Conservation (phyloP, 2,113 vertebrate species). For the Salvelinus fontinalis region DNA sequence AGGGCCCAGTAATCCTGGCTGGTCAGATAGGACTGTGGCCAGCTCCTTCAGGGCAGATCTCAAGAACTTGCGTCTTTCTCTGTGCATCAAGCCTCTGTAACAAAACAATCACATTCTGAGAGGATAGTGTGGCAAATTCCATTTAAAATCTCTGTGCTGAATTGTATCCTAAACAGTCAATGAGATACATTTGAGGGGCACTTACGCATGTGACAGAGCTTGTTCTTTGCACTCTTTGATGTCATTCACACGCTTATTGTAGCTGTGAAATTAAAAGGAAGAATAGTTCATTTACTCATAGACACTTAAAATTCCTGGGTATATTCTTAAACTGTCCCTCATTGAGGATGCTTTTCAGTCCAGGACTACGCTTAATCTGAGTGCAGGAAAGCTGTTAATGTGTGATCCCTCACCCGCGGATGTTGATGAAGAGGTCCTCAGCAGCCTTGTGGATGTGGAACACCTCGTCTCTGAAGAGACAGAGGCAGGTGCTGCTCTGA, state of each 20-base stretch:
- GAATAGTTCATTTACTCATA: background rate
- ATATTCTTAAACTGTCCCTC: too few relatives aligned
- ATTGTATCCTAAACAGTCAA: too few relatives aligned
- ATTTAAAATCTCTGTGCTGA: background rate
- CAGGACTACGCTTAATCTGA: too few relatives aligned
- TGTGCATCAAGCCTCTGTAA: constrained; percentile 91
- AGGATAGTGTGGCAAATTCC: background rate
- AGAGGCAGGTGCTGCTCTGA: constrained; percentile 97
- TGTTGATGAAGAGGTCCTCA: constrained; percentile 97
- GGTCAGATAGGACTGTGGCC: constrained; percentile 94
- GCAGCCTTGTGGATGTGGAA: constrained; percentile 98
- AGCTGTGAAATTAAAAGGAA: constrained; percentile 72
- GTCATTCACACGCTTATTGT: constrained; percentile 98
- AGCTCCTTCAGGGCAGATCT: constrained; percentile 95
- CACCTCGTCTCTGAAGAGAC: constrained; percentile 95
- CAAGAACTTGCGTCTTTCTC: constrained; percentile 97
- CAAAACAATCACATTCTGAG: background rate
- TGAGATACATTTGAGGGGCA: constrained; percentile 38
- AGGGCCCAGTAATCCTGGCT: constrained; percentile 93
- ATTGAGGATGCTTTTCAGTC: too few relatives aligned
- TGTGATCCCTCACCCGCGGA: constrained; percentile 82
- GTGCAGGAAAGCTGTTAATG: too few relatives aligned
- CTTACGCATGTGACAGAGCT: constrained; percentile 96
- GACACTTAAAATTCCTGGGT: too few relatives aligned
- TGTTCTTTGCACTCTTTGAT: constrained; percentile 97